Evolutionary conservation across 2,888 invertebrate species (phyloP).

Genomic region (Napeogenes inachia): DNA sequence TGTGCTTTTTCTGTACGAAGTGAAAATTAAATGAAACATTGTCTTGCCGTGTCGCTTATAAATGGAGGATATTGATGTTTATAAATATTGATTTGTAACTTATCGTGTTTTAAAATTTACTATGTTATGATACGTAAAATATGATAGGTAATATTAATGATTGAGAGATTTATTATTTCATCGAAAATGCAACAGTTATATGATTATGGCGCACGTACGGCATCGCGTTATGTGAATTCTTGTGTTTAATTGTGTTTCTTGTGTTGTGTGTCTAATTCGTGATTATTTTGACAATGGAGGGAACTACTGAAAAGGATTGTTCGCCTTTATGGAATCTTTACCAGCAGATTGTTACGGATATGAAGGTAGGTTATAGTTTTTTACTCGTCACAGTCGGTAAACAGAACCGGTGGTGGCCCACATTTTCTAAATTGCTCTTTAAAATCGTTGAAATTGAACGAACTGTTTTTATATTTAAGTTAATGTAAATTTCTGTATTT

Average conservation of each 20-base stretch:
- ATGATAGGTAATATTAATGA: constrained; percentile 49
- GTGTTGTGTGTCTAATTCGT: constrained; percentile 51
- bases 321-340: constrained; percentile 95
- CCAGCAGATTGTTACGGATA: constrained; percentile 95
- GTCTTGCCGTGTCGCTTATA: constrained; percentile 41
- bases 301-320: constrained; percentile 86
- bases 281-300: constrained; percentile 80
- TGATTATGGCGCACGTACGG: constrained; percentile 46
- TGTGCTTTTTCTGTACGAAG: constrained; percentile 9
- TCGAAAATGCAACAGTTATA: constrained; percentile 65
- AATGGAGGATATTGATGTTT: constrained; percentile 69
- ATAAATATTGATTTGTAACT: constrained; percentile 75
- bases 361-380: constrained; percentile 87
- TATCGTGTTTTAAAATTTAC: constrained; percentile 49
- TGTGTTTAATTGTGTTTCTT: constrained; percentile 52
- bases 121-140: constrained; percentile 58
- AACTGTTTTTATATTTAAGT: constrained; percentile 37
- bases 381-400: constrained; percentile 33
- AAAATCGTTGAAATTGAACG: constrained; percentile 52
- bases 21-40: constrained; percentile 31
- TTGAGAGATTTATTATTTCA: constrained; percentile 32
- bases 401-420: constrained; percentile 40
- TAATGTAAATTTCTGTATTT: constrained; percentile 27
- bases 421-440: constrained; percentile 47
- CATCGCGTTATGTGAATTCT: constrained; percentile 46